Evolutionary conservation across 2,797 vertebrate genomes (phyloP), one percentile per base, ranked within the genome.

Genomic region (Intellagama lesueurii): DNA sequence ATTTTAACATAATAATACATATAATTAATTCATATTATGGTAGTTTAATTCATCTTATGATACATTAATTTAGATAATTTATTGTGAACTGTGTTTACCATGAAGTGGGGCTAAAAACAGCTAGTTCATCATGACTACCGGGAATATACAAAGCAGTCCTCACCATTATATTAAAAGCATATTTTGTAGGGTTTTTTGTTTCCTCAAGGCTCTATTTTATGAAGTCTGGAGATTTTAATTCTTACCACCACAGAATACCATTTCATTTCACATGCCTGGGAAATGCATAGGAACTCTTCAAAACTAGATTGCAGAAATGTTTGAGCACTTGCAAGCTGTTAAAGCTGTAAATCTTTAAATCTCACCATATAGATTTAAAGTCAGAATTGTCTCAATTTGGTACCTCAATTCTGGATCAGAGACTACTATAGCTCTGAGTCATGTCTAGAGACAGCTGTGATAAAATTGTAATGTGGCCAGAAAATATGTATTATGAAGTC

Each of bases 401-500:
- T 76, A 72, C 16, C 16, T 72, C 19, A 19, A 14, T 88, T 89
- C 56, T 82, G 2, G 9, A 85, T 85, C 70, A 73, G 52, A 89
- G 19, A 24, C 7, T 87, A 79, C 22, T 7, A 60, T 24, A 85
- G 68, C 2, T 88, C 82, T 87, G 14, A 88, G 17, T 79, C 64
- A 81, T 6, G 28, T 89, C 83, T 89, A 86, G 86, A 5, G 28
- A 90, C 5, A 0, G 0, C 52, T 83, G 40, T 12, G 44, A 76
- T 81, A 90, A 93, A 89, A 83, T 28, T 87, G 52, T 69, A 30
- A 79, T 0, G 0, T 52, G n/a, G 52, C 19, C 73, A 83, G 81
- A 90, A 93, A 85, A 64, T 24, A 64, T 0, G 44, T 72, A 52
- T 76, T 85, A 80, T 64, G 88, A 91, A 83, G 60, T 80, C n/a